Evolutionary conservation across 2,113 vertebrate species (phyloP).

Genomic region (Dromaius novaehollandiae): DNA sequence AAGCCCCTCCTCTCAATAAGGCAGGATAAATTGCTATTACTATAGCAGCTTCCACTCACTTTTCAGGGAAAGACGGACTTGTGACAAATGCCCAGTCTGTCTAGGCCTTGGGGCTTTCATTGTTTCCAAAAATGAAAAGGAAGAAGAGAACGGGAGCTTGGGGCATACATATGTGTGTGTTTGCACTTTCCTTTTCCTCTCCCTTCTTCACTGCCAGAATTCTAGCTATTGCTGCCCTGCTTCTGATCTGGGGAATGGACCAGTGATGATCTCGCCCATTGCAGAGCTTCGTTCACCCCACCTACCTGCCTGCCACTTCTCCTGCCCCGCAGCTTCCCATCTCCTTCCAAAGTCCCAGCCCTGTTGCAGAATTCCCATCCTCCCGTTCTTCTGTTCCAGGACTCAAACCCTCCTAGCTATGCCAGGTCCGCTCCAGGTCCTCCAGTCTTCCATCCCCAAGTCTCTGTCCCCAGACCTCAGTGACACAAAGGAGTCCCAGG

Average conservation of each 20-base stretch:
- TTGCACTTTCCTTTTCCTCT: neutral
- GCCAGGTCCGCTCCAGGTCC: neutral
- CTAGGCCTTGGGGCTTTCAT: neutral
- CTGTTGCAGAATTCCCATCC: neutral
- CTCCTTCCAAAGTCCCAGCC: neutral
- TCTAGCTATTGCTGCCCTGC: neutral
- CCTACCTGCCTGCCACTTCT: neutral
- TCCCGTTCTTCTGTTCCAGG: neutral
- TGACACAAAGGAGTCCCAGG: neutral
- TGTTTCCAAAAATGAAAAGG: neutral
- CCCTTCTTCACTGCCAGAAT: neutral
- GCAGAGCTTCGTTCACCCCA: neutral
- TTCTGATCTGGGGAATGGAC: neutral
- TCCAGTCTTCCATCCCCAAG: neutral
- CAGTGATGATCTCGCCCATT: rapidly evolving
- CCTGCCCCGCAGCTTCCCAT: neutral
- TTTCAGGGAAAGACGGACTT: neutral
- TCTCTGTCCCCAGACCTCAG: neutral
- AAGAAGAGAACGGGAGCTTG: neutral
- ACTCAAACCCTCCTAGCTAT: neutral
- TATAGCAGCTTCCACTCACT: neutral
- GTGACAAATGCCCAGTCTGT: neutral
- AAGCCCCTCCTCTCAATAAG: constrained; percentile 48
- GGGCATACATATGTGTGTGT: neutral
- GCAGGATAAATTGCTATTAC: neutral